Conservation (phyloP, 2,113 vertebrate genomes). For the Oncorhynchus mykiss region DNA sequence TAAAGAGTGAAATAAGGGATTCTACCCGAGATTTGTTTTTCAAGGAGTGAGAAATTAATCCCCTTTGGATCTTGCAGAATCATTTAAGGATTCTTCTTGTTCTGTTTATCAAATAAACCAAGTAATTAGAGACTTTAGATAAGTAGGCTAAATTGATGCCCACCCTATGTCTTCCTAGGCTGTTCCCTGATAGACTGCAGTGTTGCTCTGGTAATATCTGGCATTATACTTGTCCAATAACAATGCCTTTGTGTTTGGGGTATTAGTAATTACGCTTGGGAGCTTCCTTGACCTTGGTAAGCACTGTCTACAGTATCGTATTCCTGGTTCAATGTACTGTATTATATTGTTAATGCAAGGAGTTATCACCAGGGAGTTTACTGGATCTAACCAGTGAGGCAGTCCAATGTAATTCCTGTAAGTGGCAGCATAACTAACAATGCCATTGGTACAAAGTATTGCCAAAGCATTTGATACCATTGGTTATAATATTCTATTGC, state of each 20-base stretch:
- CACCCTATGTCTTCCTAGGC: constrained; percentile 72
- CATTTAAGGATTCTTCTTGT: constrained; percentile 84
- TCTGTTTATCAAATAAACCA: constrained; percentile 88
- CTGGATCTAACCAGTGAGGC: constrained; percentile 50
- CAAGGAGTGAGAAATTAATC: constrained; percentile 93
- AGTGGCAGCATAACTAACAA: constrained; percentile 16
- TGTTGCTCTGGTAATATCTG: constrained; percentile 73
- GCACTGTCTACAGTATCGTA: constrained; percentile 55
- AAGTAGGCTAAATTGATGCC: constrained; percentile 80
- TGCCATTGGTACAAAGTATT: background rate
- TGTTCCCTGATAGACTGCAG: constrained; percentile 71
- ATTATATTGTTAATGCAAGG: constrained; percentile 58
- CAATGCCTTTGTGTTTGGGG: constrained; percentile 75
- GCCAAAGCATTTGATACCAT: background rate
- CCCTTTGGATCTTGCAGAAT: constrained; percentile 85
- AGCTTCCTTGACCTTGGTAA: constrained; percentile 75
- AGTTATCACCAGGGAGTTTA: constrained; percentile 67
- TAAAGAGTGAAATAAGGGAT: constrained; percentile 88
- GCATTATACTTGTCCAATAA: constrained; percentile 78
- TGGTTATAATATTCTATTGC: too few relatives aligned
- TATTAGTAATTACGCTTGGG: constrained; percentile 69
- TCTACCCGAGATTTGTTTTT: constrained; percentile 81
- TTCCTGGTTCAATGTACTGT: constrained; percentile 65
- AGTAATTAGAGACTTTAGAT: constrained; percentile 83
- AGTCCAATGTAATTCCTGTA: constrained; percentile 59